These are phyloP conservation scores for Lepus timidus DNA, from an alignment of 2,113 vertebrate species.

Conservation along the genomic window DNA sequence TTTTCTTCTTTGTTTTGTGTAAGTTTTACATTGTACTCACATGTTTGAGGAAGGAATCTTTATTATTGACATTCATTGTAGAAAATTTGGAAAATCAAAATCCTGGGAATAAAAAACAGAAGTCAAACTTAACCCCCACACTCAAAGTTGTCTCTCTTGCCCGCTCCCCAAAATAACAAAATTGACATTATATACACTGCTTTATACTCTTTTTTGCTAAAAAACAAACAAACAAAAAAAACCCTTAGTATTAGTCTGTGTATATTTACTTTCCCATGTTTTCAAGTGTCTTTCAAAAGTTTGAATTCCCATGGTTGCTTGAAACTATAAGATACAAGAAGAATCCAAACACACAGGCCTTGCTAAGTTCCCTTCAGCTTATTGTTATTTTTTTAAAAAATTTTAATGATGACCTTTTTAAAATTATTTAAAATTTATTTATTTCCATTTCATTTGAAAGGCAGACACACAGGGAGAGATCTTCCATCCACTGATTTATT, in stretches of 20 bases:
- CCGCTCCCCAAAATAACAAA: background rate
- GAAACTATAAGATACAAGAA: too few relatives aligned
- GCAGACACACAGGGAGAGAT: too few relatives aligned
- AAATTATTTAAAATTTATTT: background rate
- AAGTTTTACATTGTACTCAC: background rate
- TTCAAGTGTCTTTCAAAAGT: background rate
- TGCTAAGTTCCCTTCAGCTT: too few relatives aligned
- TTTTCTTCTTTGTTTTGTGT: background rate
- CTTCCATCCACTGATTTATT: too few relatives aligned
- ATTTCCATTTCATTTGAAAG: background rate
- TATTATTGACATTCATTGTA: background rate
- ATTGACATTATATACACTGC: background rate
- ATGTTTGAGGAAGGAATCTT: background rate
- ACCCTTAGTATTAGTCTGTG: background rate
- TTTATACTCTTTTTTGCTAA: background rate
- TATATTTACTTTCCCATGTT: slow-evolving; percentile 9
- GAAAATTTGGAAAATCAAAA: slow-evolving; percentile 13
- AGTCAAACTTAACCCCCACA: slow-evolving; percentile 13
- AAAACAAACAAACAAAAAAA: background rate
- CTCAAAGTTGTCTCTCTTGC: background rate
- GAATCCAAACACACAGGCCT: too few relatives aligned
- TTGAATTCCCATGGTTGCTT: background rate
- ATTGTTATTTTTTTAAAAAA: too few relatives aligned
- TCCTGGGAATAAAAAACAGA: background rate
- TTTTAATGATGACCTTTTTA: too few relatives aligned